Percentiles rank a stretch among this genome's conserved stretches.
Evolutionary conservation across 2,113 vertebrate genomes (phyloP).

Genomic region (Fukomys damarensis): DNA sequence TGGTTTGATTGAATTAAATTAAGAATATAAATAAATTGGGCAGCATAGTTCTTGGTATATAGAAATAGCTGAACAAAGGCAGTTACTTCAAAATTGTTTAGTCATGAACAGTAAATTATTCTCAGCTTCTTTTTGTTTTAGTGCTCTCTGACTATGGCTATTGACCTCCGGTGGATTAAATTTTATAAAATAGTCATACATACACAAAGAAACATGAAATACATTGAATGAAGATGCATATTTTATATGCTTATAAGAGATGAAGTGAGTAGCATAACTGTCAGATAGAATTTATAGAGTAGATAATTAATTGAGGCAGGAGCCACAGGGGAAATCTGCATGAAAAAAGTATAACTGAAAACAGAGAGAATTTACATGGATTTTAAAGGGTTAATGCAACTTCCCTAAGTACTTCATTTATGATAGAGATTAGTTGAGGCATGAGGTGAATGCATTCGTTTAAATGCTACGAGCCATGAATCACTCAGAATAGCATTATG

Average conservation of each 20-base stretch:
- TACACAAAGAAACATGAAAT: neutral
- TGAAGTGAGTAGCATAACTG: neutral
- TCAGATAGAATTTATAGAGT: neutral
- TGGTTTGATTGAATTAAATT: constrained; percentile 12
- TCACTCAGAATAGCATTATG: constrained; percentile 43
- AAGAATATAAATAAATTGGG: neutral
- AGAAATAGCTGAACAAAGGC: neutral
- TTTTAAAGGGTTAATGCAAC: constrained; percentile 16
- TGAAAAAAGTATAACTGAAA: neutral
- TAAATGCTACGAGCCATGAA: constrained; percentile 38
- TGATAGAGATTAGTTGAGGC: constrained; percentile 21
- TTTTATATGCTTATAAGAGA: neutral
- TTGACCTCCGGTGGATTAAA: neutral
- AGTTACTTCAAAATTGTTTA: neutral
- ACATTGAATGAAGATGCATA: neutral
- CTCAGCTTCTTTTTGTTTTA: neutral
- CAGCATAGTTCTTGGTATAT: neutral
- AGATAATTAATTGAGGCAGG: neutral
- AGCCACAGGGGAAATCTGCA: neutral
- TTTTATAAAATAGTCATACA: neutral
- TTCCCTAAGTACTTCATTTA: constrained; percentile 43
- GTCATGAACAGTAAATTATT: neutral
- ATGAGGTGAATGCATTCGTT: constrained; percentile 31
- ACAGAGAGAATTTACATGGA: neutral
- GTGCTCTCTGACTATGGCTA: neutral